A percentile compares a stretch with the other conserved stretches of the same genome.
phyloP scores from a whole-genome alignment of 2,113 vertebrate genomes.

The Mesoclemmys tuberculata region DNA sequence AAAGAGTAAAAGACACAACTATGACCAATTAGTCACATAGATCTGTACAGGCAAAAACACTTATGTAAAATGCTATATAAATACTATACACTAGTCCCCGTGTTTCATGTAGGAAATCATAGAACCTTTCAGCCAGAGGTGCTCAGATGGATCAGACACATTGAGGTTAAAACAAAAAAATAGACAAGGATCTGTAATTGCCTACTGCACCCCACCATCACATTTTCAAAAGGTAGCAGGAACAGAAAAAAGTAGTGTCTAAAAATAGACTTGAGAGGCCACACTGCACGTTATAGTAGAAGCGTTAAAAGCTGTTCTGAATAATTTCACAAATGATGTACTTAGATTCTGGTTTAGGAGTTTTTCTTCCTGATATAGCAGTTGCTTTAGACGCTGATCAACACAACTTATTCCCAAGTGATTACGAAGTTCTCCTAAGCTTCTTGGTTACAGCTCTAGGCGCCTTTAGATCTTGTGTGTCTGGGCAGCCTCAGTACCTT shows the following conservation, averaged over 20 bases:
- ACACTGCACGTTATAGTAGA: not conserved
- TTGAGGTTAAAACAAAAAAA: not conserved
- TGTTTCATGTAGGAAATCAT: not conserved
- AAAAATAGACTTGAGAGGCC: slow-evolving; percentile 20
- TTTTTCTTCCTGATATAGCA: not conserved
- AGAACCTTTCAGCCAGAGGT: not conserved
- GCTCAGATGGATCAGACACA: not conserved
- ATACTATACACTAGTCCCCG: not conserved
- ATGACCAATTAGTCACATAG: not conserved
- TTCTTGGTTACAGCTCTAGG: not conserved
- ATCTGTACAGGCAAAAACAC: not conserved
- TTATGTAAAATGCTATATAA: not conserved
- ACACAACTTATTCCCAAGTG: not conserved
- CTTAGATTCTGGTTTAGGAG: not conserved
- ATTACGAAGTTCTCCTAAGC: not conserved
- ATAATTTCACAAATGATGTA: not conserved
- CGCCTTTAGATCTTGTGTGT: not conserved
- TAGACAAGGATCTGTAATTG: not conserved
- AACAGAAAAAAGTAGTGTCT: not conserved
- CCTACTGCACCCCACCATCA: not conserved
- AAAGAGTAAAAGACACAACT: fast-evolving
- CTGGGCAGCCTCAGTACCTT: not conserved
- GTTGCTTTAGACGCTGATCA: not conserved
- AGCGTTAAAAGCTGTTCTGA: not conserved
- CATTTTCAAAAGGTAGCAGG: not conserved